Conservation (phyloP, 2,888 invertebrate genomes). For the Parasteatoda lunata region DNA sequence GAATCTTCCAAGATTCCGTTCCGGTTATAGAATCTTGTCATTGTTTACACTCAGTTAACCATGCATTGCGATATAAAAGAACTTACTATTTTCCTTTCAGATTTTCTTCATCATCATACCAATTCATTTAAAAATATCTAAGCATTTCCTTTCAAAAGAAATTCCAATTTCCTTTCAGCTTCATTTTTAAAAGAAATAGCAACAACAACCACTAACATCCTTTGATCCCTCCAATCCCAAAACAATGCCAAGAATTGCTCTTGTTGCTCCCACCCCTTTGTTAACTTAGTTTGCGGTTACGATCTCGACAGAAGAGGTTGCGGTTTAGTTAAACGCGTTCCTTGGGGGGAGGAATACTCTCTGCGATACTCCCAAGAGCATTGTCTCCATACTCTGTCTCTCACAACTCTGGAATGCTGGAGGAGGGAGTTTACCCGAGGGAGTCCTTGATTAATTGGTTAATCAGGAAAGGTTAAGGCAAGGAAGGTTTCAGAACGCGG, state of each 20-base stretch:
- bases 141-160: no score
- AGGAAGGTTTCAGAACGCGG: constrained; percentile 7
- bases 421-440: background rate
- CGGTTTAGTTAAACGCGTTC: constrained; percentile 43
- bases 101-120: no score
- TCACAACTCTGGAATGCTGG: background rate
- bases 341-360: constrained; percentile 4
- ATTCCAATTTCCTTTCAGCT: no score
- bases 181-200: no score
- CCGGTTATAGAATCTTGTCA: no score
- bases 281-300: constrained; percentile 37
- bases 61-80: no score
- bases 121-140: no score
- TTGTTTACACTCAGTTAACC: no score
- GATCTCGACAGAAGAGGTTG: constrained; percentile 20
- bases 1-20: no score
- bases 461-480: constrained; percentile 55
- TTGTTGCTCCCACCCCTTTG: constrained; percentile 15
- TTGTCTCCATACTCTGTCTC: background rate
- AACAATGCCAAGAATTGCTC: constrained; percentile 23
- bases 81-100: no score
- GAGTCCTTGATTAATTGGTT: constrained; percentile 53
- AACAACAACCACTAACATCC: background rate
- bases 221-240: background rate
- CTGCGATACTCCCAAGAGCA: constrained; percentile 9